Evolutionary conservation across 2,888 invertebrate genomes (phyloP), one percentile per base, ranked within the genome.

Genomic region (Euspilapteryx auroguttella): DNA sequence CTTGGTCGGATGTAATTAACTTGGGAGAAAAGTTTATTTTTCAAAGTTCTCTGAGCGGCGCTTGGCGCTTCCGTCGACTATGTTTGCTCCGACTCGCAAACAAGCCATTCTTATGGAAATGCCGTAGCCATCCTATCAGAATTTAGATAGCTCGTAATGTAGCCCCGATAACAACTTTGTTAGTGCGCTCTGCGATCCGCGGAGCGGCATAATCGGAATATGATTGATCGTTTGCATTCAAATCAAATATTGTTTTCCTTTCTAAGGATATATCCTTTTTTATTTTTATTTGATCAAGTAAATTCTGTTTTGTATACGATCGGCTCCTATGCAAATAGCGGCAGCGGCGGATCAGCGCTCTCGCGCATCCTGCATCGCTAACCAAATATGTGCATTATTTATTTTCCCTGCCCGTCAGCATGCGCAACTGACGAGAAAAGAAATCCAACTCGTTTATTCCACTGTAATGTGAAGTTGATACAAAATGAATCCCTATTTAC

Each of bases 341-440:
- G 44, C 44, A 37, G 41, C 40, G 45, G 49, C 46, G 17, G 17
- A 17, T 17, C n/a, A 8, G 17, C 8, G 8, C 5, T 17, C 17
- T 6, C 17, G 17, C 39, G 44, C 45, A 47, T 39, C 40, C 42
- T 47, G 58, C 55, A 56, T 61, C 54, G 47, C 54, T 54, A 58
- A 61, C 55, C 62, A 65, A 66, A 66, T 65, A 66, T 68, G 68
- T 66, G 59, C 69, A 71, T 71, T 58, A 64, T 69, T 66, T 61
- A 55, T 55, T 55, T 55, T 49, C 51, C 45, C 49, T 47, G 40
- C 36, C 43, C 40, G 47, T 45, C 49, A 36, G 45, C 44, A 41
- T 38, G 41, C 40, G 42, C 38, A 47, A 44, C 44, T 39, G 42
- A 42, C 14, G 10, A 4, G 45, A 36, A 42, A 47, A 45, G 44